Percentiles rank a stretch among this genome's conserved stretches.
phyloP scores from a whole-genome alignment of 2,888 invertebrate genomes.

The Dicyrtomina minuta region DNA sequence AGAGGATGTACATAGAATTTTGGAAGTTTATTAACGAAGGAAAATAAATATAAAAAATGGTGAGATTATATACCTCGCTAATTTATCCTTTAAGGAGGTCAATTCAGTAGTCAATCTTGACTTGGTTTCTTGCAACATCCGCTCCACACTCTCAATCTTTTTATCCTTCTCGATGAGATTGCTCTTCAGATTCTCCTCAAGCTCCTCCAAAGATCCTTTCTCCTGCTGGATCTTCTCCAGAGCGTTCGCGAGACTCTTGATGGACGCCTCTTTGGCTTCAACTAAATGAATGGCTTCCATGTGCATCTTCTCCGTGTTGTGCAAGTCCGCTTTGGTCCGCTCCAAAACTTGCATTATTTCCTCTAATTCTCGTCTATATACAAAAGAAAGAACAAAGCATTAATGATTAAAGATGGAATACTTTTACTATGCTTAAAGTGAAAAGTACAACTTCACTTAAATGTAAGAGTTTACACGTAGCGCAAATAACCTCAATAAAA shows the following conservation, averaged over 20 bases:
- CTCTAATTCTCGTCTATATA: constrained; percentile 51
- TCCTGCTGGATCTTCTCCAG: constrained; percentile 54
- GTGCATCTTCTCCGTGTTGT: constrained; percentile 49
- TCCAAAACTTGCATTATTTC: constrained; percentile 50
- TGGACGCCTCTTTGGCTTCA: constrained; percentile 46
- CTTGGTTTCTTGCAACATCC: constrained; percentile 48
- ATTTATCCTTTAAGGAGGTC: constrained; percentile 46
- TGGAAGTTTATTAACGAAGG: too few species aligned
- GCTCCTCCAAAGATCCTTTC: constrained; percentile 56
- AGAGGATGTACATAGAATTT: too few species aligned
- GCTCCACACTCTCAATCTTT: constrained; percentile 48
- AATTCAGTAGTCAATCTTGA: constrained; percentile 46
- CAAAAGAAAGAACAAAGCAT: constrained; percentile 2
- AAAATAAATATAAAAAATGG: too few species aligned
- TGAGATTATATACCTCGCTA: constrained; percentile 44
- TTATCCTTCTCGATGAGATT: constrained; percentile 55
- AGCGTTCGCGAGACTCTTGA: constrained; percentile 52
- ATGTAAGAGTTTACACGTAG: background rate
- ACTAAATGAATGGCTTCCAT: constrained; percentile 52
- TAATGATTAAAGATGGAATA: too few species aligned
- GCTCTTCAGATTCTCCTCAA: constrained; percentile 54
- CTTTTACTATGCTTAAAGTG: too few species aligned
- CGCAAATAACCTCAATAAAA: background rate
- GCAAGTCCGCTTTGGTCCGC: constrained; percentile 49
- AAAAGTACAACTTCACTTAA: too few species aligned